Conservation (phyloP, 2,888 invertebrate species). For the Perizoma affinitatum region DNA sequence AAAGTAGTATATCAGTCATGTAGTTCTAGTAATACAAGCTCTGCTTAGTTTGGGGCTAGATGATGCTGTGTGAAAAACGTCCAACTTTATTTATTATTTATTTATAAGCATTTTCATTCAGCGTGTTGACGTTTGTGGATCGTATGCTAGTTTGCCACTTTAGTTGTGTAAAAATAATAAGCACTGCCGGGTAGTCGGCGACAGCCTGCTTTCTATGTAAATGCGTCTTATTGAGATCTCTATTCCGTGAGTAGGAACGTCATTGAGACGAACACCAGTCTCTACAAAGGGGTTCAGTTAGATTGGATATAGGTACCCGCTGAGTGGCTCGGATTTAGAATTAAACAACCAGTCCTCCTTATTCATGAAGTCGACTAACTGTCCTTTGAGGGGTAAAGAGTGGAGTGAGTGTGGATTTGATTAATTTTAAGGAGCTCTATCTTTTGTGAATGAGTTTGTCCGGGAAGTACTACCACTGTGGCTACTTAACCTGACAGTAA, state of each 20-base stretch:
- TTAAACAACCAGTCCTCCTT: slow-evolving; percentile 20
- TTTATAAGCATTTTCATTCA: no score
- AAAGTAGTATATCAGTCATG: no score
- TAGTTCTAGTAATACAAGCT: no score
- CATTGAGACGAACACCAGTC: slow-evolving; percentile 26
- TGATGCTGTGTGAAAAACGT: no score
- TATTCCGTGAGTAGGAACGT: slow-evolving; percentile 11
- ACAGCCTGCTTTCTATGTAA: slow-evolving; percentile 4
- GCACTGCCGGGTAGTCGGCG: background rate
- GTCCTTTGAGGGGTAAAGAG: slow-evolving; percentile 16
- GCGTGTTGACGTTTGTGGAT: no score
- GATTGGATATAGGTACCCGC: slow-evolving; percentile 33
- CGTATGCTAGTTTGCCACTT: no score
- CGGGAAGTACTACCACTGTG: background rate
- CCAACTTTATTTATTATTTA: no score
- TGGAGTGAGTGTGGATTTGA: background rate
- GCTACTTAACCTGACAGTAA: no score
- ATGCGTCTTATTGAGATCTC: slow-evolving; percentile 7
- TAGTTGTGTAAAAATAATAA: no score
- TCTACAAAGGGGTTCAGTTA: slow-evolving; percentile 35
- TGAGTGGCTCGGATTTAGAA: slow-evolving; percentile 28
- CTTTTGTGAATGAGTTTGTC: no score
- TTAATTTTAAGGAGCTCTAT: background rate
- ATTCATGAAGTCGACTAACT: slow-evolving; percentile 23
- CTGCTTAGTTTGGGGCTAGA: no score